Evolutionary conservation across 2,888 invertebrate species (phyloP), one percentile per base, ranked within the genome.

Genomic region (Drosophila rubida): DNA sequence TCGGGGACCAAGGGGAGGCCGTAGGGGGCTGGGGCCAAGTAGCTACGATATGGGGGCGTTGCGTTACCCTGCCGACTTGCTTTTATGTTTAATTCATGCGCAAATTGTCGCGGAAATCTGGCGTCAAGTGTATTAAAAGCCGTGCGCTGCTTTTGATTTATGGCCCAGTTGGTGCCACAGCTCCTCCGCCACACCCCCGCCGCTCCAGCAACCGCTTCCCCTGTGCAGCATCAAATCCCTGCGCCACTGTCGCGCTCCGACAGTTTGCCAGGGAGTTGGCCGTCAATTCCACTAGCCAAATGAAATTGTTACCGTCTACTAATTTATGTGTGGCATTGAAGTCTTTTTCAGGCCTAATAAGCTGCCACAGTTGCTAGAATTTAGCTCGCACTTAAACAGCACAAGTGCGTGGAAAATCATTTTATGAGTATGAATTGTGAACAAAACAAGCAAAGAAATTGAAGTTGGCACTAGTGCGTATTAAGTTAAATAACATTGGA

Each of bases 81-180:
- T 86, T 85, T 85, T 86, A 85, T 85, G 84, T 84, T 84, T 85
- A 84, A 85, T 84, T 84, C 84, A 85, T 83, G 83, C 72, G 83
- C 79, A 84, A 84, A 84, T 85, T 84, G 84, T 84, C 84, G 81
- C 81, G 83, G 81, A 84, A 84, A 84, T 84, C 86, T 85, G 84
- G 86, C 86, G 84, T 82, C 83, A 83, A 83, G 85, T 82, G 82
- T 83, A 85, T 82, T 85, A 83, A 83, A 81, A 74, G 75, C 78
- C 67, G 66, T 72, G 80, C 70, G 65, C 73, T 84, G 81, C 80
- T 81, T 85, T 85, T 84, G 84, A 84, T 84, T 84, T 86, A 85
- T 85, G 83, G 69, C 76, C 62, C 74, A 84, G 75, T 74, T 70
- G 81, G 65, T 84, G 82, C 82, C 82, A 71, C 51, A 44, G 73